Percentiles rank a stretch among this genome's conserved stretches.
These are phyloP conservation scores for Ochotona princeps DNA, from an alignment of 2,113 vertebrate species.

Conservation along the genomic window DNA sequence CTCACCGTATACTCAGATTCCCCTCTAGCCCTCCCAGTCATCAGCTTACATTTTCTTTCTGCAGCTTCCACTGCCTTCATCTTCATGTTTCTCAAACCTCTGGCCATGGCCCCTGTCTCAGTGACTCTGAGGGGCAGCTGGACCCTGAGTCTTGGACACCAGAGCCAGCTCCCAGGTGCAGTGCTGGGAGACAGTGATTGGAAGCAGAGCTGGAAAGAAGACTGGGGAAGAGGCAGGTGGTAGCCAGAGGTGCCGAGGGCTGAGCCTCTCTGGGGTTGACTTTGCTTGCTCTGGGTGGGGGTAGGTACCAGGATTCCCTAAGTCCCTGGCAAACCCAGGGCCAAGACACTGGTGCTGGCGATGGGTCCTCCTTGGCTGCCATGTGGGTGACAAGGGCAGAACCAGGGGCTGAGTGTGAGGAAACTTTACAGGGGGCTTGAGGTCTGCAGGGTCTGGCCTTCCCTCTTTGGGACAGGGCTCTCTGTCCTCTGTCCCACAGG, in stretches of 20 bases:
- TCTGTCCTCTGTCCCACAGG: neutral
- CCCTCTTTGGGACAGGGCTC: neutral
- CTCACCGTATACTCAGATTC: accelerated
- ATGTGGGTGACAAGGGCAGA: neutral
- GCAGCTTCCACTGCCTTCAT: neutral
- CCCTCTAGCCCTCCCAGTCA: neutral
- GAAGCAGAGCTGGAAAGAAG: neutral
- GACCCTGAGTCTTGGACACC: neutral
- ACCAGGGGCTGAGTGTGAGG: neutral
- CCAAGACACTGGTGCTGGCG: neutral
- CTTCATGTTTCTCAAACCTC: neutral
- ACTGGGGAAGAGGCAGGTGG: neutral
- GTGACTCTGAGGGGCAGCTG: neutral
- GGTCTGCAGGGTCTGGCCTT: neutral
- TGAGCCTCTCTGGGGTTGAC: neutral
- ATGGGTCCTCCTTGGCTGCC: neutral
- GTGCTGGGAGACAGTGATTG: accelerated
- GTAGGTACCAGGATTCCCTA: neutral
- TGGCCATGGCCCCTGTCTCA: neutral
- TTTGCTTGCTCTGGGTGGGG: neutral
- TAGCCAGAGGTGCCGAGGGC: neutral
- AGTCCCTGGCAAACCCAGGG: neutral
- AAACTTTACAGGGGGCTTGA: neutral
- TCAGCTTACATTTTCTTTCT: neutral
- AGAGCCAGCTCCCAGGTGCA: neutral